A percentile compares a stretch with the other conserved stretches of the same genome.
Evolutionary conservation across 2,888 invertebrate species (phyloP).

Genomic region (Philereme vetulata): DNA sequence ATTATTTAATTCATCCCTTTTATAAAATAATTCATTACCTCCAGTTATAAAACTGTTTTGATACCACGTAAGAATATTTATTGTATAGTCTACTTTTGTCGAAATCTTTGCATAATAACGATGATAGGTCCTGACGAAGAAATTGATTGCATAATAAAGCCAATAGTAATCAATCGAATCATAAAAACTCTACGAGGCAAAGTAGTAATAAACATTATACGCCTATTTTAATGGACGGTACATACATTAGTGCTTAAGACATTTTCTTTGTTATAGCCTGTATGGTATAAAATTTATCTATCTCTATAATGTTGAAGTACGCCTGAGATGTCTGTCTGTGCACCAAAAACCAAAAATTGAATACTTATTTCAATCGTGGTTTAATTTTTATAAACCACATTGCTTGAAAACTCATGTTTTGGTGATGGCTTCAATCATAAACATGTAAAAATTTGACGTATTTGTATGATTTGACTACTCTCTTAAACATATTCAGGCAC

Average conservation of each 20-base stretch:
- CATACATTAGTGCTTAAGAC: constrained; percentile 56
- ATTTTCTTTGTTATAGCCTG: constrained; percentile 60
- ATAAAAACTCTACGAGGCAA: constrained; percentile 33
- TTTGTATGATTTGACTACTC: too few species aligned
- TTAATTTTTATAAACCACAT: too few species aligned
- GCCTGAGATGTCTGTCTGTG: constrained; percentile 4
- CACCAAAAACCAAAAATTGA: not conserved
- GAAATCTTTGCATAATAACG: not conserved
- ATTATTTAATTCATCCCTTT: constrained; percentile 26
- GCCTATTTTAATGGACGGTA: constrained; percentile 56
- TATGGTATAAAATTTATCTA: constrained; percentile 68
- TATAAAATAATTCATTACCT: constrained; percentile 22
- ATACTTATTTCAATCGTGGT: not conserved
- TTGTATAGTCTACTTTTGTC: not conserved
- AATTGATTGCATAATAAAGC: constrained; percentile 26
- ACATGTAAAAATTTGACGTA: too few species aligned
- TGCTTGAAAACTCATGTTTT: too few species aligned
- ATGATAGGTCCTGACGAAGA: constrained; percentile 9
- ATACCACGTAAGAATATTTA: too few species aligned
- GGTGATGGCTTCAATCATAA: too few species aligned
- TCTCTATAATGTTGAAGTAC: constrained; percentile 13
- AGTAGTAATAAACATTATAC: constrained; percentile 52
- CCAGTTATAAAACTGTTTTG: too few species aligned
- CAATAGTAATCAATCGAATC: constrained; percentile 29
- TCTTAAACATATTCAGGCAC: too few species aligned